These are phyloP conservation scores for Pygmarrhopalites habei DNA, from an alignment of 1,140 invertebrate species.

Conservation along the genomic window DNA sequence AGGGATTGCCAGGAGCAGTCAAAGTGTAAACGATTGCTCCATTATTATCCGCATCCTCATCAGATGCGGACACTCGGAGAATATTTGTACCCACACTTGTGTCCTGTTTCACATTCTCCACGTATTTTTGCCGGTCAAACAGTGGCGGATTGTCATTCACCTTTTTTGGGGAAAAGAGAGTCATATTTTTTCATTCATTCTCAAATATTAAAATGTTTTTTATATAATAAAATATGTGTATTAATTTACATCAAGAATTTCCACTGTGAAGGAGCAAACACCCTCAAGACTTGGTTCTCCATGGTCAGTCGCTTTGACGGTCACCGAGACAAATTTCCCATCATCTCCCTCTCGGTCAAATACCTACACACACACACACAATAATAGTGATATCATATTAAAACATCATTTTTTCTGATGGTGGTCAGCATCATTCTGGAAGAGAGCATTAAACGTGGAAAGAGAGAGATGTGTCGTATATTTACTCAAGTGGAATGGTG, in stretches of 20 bases:
- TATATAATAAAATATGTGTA: no score
- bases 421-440: no score
- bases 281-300: slow-evolving; percentile 91
- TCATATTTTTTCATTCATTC: no score
- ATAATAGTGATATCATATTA: not conserved
- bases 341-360: slow-evolving; percentile 92
- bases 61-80: slow-evolving; percentile 83
- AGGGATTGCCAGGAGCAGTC: slow-evolving; percentile 72
- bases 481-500: no score
- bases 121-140: slow-evolving; percentile 91
- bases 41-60: slow-evolving; percentile 93
- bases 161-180: no score
- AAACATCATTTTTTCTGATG: no score
- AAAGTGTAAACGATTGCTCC: slow-evolving; percentile 88
- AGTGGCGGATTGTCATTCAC: slow-evolving; percentile 68
- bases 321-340: slow-evolving; percentile 91
- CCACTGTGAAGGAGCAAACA: slow-evolving; percentile 91
- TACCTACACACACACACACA: slow-evolving; percentile 50
- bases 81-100: slow-evolving; percentile 92
- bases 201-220: no score
- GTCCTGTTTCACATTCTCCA: slow-evolving; percentile 93
- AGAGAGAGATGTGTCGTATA: no score
- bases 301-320: slow-evolving; percentile 91
- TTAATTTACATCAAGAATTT: slow-evolving; percentile 91
- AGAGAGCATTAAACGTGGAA: no score